phyloP scores from a whole-genome alignment of 2,113 vertebrate species.

The Chamaetylas fuelleborni region DNA sequence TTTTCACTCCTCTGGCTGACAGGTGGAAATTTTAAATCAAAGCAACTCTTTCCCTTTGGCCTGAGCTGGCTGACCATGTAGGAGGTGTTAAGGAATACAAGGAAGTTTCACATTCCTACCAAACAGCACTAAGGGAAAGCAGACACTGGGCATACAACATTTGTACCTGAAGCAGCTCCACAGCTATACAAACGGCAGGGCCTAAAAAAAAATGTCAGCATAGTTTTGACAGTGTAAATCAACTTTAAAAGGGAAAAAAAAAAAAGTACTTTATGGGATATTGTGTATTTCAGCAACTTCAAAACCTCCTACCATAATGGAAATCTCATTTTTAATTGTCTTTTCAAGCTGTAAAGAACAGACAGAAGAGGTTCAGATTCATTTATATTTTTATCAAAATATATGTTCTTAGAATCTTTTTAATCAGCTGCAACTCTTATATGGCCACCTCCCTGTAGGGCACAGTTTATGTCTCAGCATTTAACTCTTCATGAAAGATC shows the following conservation, averaged over 20 bases:
- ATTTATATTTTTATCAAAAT: neutral
- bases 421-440: neutral
- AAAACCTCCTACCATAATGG: neutral
- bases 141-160: neutral
- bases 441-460: neutral
- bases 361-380: neutral
- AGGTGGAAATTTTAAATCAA: neutral
- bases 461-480: neutral
- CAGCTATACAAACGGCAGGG: neutral
- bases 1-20: neutral
- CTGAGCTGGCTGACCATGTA: neutral
- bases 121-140: neutral
- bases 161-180: neutral
- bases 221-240: neutral
- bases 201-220: neutral
- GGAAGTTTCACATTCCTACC: neutral
- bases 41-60: neutral
- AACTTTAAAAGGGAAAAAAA: neutral
- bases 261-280: neutral
- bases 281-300: neutral
- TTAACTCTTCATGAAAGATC: neutral
- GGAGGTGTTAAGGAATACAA: accelerated
- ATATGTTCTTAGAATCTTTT: neutral
- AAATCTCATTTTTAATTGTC: neutral
- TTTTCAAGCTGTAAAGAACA: neutral